phyloP scores from a whole-genome alignment of 2,888 invertebrate genomes.

The Limnephilus rhombicus region DNA sequence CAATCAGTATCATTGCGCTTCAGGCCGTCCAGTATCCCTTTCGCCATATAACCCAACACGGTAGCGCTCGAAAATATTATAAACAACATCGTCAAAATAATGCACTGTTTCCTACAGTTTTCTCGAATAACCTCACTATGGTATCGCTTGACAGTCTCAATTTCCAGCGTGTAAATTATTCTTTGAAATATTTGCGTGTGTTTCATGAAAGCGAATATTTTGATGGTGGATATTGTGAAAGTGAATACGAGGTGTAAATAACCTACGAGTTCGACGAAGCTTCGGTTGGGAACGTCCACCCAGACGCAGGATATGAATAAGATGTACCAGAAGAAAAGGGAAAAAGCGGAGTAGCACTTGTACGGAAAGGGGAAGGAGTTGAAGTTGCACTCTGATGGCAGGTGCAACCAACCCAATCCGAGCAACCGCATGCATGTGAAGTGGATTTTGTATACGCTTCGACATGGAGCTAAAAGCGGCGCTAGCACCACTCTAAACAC shows the following conservation, averaged over 20 bases:
- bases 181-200: not conserved
- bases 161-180: not conserved
- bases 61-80: not conserved
- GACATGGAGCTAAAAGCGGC: not conserved
- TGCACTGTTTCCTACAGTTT: not conserved
- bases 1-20: not conserved
- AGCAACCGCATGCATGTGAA: not conserved
- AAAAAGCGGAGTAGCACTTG: not conserved
- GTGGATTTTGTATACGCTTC: not conserved
- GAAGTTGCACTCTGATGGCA: not conserved
- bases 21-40: not conserved
- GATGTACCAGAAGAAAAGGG: not conserved
- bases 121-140: not conserved
- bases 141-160: not conserved
- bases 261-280: not conserved
- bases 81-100: not conserved
- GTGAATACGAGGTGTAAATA: not conserved
- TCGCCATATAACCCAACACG: not conserved
- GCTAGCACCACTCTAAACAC: not conserved
- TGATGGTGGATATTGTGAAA: not conserved
- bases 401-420: not conserved
- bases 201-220: not conserved
- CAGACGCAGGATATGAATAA: not conserved
- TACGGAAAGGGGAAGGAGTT: not conserved
- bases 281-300: not conserved